Evolutionary conservation across 2,888 invertebrate genomes (phyloP).

Genomic region (Argyresthia goedartella): DNA sequence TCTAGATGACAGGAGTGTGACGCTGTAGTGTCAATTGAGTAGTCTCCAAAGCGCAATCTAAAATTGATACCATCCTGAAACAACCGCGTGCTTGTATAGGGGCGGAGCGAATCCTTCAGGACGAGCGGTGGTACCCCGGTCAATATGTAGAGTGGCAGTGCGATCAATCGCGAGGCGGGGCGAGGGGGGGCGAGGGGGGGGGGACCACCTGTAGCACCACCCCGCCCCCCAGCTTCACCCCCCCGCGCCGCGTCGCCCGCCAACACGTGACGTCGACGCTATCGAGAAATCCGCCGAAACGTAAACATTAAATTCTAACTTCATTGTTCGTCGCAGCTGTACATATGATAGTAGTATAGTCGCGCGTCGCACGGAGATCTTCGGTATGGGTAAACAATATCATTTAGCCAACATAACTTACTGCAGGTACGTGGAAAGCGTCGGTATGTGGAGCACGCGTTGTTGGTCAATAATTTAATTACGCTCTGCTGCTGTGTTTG

Average conservation of each 20-base stretch:
- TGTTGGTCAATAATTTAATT: slow-evolving; percentile 1
- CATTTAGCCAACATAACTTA: slow-evolving; percentile 8
- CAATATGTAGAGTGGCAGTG: slow-evolving; percentile 69
- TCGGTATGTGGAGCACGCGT: slow-evolving; percentile 1
- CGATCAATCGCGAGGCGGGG: slow-evolving; percentile 52
- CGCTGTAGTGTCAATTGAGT: too few relatives aligned
- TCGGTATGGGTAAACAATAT: slow-evolving; percentile 64
- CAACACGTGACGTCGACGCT: slow-evolving; percentile 68
- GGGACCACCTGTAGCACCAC: slow-evolving; percentile 53
- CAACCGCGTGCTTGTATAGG: too few relatives aligned
- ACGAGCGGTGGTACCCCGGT: slow-evolving; percentile 61
- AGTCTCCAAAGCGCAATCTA: too few relatives aligned
- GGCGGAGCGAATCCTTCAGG: slow-evolving; percentile 26
- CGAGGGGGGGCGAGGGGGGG: slow-evolving; percentile 25
- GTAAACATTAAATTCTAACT: slow-evolving; percentile 70
- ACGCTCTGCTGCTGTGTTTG: background rate
- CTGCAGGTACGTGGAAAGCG: background rate
- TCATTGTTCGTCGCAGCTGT: slow-evolving; percentile 64
- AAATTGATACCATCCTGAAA: too few relatives aligned
- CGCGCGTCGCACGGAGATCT: slow-evolving; percentile 50
- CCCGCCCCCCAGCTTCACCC: slow-evolving; percentile 17
- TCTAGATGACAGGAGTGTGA: too few relatives aligned
- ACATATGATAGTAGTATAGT: slow-evolving; percentile 42
- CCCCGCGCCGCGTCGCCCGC: slow-evolving; percentile 16
- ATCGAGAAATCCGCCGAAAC: slow-evolving; percentile 67